These are phyloP conservation scores for Dendroctonus ponderosae DNA, from an alignment of 1,140 invertebrate genomes.

Conservation along the genomic window DNA sequence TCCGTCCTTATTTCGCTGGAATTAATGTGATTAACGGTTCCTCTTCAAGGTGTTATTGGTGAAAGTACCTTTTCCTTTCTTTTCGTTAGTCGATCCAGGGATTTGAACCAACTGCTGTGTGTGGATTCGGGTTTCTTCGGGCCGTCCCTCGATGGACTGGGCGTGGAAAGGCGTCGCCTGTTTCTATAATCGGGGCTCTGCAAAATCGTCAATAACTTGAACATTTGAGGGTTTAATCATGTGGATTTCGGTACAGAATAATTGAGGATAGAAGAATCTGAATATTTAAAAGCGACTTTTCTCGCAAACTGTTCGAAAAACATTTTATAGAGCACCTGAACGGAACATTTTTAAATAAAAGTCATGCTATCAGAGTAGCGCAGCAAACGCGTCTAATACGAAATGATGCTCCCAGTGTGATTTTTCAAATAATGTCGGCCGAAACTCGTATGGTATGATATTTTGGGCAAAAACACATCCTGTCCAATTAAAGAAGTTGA, in stretches of 20 bases:
- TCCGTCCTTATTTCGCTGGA: conserved; percentile 43
- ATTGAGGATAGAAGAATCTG: neutral
- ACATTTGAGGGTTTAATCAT: neutral
- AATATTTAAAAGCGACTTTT: neutral
- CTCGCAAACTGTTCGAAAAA: no score
- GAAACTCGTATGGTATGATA: no score
- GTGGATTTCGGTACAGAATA: neutral
- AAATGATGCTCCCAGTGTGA: no score
- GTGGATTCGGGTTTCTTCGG: conserved; percentile 37
- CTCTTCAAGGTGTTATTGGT: neutral
- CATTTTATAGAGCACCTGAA: no score
- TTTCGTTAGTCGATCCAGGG: conserved; percentile 59
- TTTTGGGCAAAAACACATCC: no score
- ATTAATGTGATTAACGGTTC: neutral
- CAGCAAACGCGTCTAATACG: no score
- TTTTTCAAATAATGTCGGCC: no score
- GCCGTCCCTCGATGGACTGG: conserved; percentile 57
- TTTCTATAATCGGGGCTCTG: conserved; percentile 64
- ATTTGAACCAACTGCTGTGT: conserved; percentile 63
- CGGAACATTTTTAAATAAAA: no score
- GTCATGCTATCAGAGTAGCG: no score
- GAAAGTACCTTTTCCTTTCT: conserved; percentile 54
- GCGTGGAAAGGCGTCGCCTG: conserved; percentile 68
- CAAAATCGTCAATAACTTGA: neutral
- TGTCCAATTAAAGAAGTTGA: no score